Percentiles rank a stretch among this genome's conserved stretches.
Evolutionary conservation across 2,113 vertebrate genomes (phyloP).

Genomic region (sheep (Ovis aries)): ARS-UI_Ramb_v3.0 NC_056065.1:47919501-47920000

Average conservation of each 20-base stretch:
- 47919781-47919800: not conserved
- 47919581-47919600: not conserved
- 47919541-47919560: not conserved
- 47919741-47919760: too few species aligned
- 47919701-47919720: not conserved
- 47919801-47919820: not conserved
- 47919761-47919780: not conserved
- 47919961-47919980: not conserved
- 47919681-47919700: not conserved
- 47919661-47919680: not conserved
- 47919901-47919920: too few species aligned
- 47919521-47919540: not conserved
- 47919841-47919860: not conserved
- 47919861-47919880: not conserved
- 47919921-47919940: rapidly evolving
- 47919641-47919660: rapidly evolving
- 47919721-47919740: rapidly evolving
- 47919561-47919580: not conserved
- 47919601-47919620: not conserved
- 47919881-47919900: rapidly evolving
- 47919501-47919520: not conserved
- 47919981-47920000: not conserved
- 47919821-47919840: rapidly evolving
- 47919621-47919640: not conserved
- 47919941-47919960: not conserved